Evolutionary conservation across 2,888 invertebrate genomes (phyloP).

Genomic region (Parnassius mnemosyne): DNA sequence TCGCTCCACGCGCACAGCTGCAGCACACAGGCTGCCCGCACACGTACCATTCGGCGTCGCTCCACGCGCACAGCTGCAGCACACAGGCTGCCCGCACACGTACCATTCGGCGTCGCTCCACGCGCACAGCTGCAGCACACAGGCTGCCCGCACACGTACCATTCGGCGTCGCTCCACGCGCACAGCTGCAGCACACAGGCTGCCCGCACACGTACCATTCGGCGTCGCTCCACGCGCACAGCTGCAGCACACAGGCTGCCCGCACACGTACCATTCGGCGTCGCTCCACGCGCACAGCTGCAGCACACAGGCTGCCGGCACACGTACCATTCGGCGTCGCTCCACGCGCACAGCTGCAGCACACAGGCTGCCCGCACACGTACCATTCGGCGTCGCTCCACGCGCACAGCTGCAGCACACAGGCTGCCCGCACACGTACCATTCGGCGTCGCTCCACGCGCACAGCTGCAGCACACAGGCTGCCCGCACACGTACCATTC

Average conservation of each 20-base stretch:
- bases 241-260: constrained; percentile 79
- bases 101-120: constrained; percentile 42
- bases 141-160: background rate
- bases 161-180: background rate
- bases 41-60: background rate
- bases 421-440: background rate
- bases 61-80: background rate
- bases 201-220: background rate
- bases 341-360: background rate
- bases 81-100: background rate
- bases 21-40: constrained; percentile 40
- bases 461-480: background rate
- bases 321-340: background rate
- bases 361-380: background rate
- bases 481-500: background rate
- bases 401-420: constrained; percentile 65
- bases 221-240: background rate
- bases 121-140: constrained; percentile 39
- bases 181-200: background rate
- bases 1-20: constrained; percentile 29
- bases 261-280: background rate
- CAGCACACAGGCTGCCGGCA: background rate
- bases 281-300: background rate
- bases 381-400: constrained; percentile 88
- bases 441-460: constrained; percentile 79